These are phyloP conservation scores for Egretta garzetta DNA, from an alignment of 2,113 vertebrate species.

Conservation along the genomic window DNA sequence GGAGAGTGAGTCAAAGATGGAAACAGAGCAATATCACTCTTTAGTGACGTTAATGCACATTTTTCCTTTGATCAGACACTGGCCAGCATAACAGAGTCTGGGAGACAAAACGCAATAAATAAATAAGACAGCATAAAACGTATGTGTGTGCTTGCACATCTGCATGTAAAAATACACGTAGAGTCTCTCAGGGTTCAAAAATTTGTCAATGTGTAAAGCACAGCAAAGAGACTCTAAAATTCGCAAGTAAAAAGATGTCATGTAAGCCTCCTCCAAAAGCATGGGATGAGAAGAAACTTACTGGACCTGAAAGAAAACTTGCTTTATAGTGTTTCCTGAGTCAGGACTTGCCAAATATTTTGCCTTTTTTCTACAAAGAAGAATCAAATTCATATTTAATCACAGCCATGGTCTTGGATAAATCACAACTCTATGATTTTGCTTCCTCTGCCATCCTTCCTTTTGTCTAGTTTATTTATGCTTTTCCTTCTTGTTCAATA, in stretches of 20 bases:
- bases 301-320: background rate
- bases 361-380: background rate
- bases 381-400: background rate
- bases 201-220: background rate
- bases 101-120: background rate
- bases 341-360: background rate
- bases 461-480: background rate
- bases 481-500: background rate
- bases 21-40: background rate
- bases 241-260: background rate
- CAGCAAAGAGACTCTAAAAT: background rate
- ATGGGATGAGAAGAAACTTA: background rate
- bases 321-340: accelerated
- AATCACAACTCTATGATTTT: background rate
- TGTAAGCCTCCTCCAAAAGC: background rate
- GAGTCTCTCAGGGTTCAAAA: background rate
- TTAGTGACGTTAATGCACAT: background rate
- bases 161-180: background rate
- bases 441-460: background rate
- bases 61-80: background rate
- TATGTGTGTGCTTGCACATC: accelerated
- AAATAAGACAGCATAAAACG: accelerated
- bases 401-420: background rate
- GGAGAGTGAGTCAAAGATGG: background rate
- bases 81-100: background rate